phyloP scores from a whole-genome alignment of 2,797 vertebrate species.

The Notolepis coatsorum region DNA sequence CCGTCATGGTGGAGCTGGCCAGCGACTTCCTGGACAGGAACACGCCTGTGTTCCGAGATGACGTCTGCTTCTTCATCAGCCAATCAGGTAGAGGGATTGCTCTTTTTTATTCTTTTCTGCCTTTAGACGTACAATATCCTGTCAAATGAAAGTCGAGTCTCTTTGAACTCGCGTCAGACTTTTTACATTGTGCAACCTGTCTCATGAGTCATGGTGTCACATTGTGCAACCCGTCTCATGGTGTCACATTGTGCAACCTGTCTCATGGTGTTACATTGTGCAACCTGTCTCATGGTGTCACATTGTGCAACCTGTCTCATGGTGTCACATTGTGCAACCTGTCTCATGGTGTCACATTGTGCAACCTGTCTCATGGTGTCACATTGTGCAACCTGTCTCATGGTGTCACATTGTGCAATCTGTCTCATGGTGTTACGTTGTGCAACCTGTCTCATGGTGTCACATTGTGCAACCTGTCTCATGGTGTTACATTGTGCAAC shows the following conservation, averaged over 20 bases:
- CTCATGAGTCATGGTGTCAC: too few species aligned
- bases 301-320: not conserved
- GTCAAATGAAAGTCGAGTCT: conserved; percentile 3
- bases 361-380: conserved; percentile 12
- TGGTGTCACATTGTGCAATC: conserved; percentile 14
- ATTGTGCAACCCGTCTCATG: not conserved
- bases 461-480: conserved; percentile 3
- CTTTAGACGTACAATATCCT: not conserved
- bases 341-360: not conserved
- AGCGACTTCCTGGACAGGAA: conserved; percentile 99
- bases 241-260: conserved; percentile 10
- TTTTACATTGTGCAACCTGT: conserved; percentile 11
- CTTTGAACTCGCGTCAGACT: conserved; percentile 1
- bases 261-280: conserved; percentile 1
- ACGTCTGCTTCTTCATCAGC: conserved; percentile 99
- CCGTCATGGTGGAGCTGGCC: conserved; percentile 98
- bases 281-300: conserved; percentile 11
- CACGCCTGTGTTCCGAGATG: conserved; percentile 96
- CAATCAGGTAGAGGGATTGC: conserved; percentile 88
- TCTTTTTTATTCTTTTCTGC: conserved; percentile 2
- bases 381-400: not conserved
- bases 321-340: conserved; percentile 12
- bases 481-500: conserved; percentile 8
- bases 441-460: conserved; percentile 9
- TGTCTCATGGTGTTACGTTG: conserved; percentile 1